phyloP scores from a whole-genome alignment of 2,797 vertebrate species.

The Ptychobarbus kaznakovi region DNA sequence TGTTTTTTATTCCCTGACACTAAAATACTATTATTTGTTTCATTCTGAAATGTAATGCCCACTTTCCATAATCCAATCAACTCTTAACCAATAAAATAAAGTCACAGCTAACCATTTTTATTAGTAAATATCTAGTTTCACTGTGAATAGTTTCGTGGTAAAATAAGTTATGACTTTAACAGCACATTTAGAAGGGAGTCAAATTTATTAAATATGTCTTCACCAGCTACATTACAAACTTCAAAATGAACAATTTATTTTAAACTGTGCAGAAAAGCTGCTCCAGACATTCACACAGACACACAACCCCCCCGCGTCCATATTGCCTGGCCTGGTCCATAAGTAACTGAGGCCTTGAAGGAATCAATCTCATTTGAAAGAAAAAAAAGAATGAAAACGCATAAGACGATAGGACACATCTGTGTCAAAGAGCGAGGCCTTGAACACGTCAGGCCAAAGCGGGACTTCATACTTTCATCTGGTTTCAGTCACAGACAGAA shows the following conservation, averaged over 20 bases:
- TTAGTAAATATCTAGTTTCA: background rate
- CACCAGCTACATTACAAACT: background rate
- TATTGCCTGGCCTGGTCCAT: background rate
- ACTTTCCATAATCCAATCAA: background rate
- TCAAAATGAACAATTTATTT: background rate
- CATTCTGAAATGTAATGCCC: background rate
- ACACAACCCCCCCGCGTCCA: background rate
- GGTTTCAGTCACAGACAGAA: slow-evolving; percentile 46
- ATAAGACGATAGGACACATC: slow-evolving; percentile 68
- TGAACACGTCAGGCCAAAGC: slow-evolving; percentile 56
- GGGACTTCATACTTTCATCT: slow-evolving; percentile 61
- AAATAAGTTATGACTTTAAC: background rate
- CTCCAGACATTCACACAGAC: no score
- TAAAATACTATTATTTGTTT: background rate
- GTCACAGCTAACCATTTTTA: background rate
- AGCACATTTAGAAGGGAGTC: background rate
- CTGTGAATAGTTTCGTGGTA: background rate
- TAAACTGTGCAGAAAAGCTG: background rate
- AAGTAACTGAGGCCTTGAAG: slow-evolving; percentile 35
- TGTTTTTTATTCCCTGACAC: no score
- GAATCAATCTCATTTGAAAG: slow-evolving; percentile 64
- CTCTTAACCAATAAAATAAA: background rate
- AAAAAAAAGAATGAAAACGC: slow-evolving; percentile 62
- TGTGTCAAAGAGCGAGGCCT: slow-evolving; percentile 62
- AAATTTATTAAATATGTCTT: background rate